A percentile compares a stretch with the other conserved stretches of the same genome.
Conservation (phyloP, 1,140 invertebrate genomes). For the Radopholus similis region DNA sequence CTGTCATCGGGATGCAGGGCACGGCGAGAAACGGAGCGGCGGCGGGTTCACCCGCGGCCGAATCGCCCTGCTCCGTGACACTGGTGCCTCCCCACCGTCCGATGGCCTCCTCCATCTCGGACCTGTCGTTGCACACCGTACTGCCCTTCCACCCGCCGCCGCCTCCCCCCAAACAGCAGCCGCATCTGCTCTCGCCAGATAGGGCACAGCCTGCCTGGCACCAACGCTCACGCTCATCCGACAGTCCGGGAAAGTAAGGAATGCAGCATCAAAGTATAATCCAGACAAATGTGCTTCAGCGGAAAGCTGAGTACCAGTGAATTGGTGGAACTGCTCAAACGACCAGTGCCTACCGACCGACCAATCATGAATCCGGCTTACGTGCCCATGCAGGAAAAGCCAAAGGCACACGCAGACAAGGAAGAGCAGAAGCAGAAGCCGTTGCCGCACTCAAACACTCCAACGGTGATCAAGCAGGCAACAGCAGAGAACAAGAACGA, state of each 20-base stretch:
- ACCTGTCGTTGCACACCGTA: not conserved
- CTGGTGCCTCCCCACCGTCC: not conserved
- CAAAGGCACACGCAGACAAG: not conserved
- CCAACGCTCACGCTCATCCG: conserved; percentile 13
- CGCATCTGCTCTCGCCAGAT: not conserved
- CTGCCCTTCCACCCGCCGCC: not conserved
- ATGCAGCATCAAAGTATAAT: not conserved
- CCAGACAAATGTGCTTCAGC: not conserved
- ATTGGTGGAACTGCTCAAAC: not conserved
- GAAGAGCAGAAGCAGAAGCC: not conserved
- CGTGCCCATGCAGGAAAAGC: conserved; percentile 12
- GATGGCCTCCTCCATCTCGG: not conserved
- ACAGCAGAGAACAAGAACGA: not conserved
- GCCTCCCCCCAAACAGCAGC: not conserved
- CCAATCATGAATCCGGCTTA: conserved; percentile 8
- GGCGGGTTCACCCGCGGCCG: not conserved
- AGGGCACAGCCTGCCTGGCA: not conserved
- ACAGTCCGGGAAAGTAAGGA: not conserved
- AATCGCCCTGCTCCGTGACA: not conserved
- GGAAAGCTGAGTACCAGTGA: not conserved
- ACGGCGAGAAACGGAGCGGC: too few relatives aligned
- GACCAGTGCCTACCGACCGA: not conserved
- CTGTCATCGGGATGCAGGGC: conserved; percentile 24
- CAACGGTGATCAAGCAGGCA: too few relatives aligned
- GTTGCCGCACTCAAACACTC: too few relatives aligned